Evolutionary conservation across 2,888 invertebrate genomes (phyloP), one percentile per base, ranked within the genome.

Genomic region (Nymphalis urticae): DNA sequence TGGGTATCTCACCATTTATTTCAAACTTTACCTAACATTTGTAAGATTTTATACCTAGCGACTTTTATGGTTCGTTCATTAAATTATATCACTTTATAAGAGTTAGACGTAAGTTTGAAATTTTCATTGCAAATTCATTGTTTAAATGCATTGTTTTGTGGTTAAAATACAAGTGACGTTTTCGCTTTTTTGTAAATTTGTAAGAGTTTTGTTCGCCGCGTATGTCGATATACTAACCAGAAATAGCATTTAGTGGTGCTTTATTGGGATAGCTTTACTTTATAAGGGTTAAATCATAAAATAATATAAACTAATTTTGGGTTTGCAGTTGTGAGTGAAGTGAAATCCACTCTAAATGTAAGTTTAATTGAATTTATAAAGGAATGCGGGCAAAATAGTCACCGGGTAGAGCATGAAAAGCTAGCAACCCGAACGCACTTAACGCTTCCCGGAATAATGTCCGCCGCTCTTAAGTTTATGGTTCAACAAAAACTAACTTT

Each of bases 311-410:
- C 86, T 89, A 89, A 90, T 92, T 92, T 92, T 92, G 90, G 90
- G 88, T 91, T 91, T 87, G 82, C 92, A 92, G 92, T 87, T 90
- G 88, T 91, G 90, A 92, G 87, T 88, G 89, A 89, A 87, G 88
- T 89, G 89, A 89, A 84, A 85, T 79, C 83, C 87, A 86, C 85
- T 87, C 82, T 79, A 75, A 83, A 88, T 83, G 92, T 92, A 92
- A 92, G 92, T 92, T 84, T 86, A 80, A 88, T 85, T 85, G 80
- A 82, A 84, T 84, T 86, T 77, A 80, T 84, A 84, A 82, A 85
- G 85, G 89, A 92, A 92, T 91, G 92, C 80, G 88, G 89, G 85
- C 85, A 86, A 84, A 80, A 82, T 86, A 88, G 85, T 80, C 88
- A 88, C 89, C 88, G 91, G 90, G 86, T 91, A 91, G 90, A 89